Evolutionary conservation across 2,113 vertebrate species (phyloP).

Genomic region (Notothenia rossii): DNA sequence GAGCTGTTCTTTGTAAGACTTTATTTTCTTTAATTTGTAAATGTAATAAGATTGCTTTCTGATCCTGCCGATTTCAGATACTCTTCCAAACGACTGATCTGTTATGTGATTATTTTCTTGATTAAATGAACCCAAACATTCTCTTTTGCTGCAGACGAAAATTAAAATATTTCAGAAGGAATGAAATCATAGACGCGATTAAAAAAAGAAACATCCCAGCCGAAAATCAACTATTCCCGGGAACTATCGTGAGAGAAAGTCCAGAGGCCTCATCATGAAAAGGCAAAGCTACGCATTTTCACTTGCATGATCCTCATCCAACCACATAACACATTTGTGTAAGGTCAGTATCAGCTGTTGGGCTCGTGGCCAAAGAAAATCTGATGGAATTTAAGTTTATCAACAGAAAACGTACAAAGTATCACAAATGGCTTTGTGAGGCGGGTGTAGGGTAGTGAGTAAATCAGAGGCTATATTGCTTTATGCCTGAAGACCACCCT

Average conservation of each 20-base stretch:
- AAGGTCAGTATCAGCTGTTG: constrained; percentile 80
- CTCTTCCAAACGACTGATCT: constrained; percentile 49
- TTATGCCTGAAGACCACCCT: constrained; percentile 86
- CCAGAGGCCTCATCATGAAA: constrained; percentile 75
- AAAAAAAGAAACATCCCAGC: constrained; percentile 44
- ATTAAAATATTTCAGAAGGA: constrained; percentile 49
- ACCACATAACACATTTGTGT: constrained; percentile 74
- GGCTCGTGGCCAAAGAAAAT: constrained; percentile 88
- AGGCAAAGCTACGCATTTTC: constrained; percentile 78
- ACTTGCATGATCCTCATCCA: constrained; percentile 70
- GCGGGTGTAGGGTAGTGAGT: constrained; percentile 63
- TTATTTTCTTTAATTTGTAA: constrained; percentile 69
- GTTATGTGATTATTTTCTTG: constrained; percentile 63
- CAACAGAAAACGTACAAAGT: constrained; percentile 87
- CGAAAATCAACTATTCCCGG: constrained; percentile 35
- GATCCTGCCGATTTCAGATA: constrained; percentile 44
- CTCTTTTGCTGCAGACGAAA: constrained; percentile 36
- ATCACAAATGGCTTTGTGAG: constrained; percentile 79
- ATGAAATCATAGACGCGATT: constrained; percentile 53
- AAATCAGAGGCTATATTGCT: constrained; percentile 81
- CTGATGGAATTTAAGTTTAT: constrained; percentile 86
- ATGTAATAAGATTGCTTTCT: constrained; percentile 16
- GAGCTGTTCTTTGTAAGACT: constrained; percentile 57
- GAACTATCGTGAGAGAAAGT: constrained; percentile 73
- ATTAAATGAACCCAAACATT: constrained; percentile 61